A percentile compares a stretch with the other conserved stretches of the same genome.
These are phyloP conservation scores for Pseudomyrmex sp. DNA, from an alignment of 1,140 invertebrate species.

Conservation along the genomic window DNA sequence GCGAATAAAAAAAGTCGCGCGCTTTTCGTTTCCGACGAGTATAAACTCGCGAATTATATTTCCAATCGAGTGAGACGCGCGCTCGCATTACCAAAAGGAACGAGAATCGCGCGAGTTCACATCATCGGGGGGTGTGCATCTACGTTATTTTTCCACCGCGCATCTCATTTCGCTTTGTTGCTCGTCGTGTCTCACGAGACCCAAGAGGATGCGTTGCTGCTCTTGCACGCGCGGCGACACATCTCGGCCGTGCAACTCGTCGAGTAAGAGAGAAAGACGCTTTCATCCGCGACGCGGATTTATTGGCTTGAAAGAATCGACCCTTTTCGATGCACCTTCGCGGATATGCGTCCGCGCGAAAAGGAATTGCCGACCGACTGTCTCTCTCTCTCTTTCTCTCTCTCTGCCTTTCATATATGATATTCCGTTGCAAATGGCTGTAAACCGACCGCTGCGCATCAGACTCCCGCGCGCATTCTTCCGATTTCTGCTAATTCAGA, in stretches of 20 bases:
- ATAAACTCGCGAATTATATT: not conserved
- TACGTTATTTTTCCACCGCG: slow-evolving; percentile 21
- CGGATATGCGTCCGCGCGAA: slow-evolving; percentile 29
- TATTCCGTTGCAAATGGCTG: slow-evolving; percentile 40
- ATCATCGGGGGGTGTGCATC: not conserved
- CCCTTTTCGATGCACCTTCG: slow-evolving; percentile 58
- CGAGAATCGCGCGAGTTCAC: not conserved
- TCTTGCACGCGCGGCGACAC: slow-evolving; percentile 14
- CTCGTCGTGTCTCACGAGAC: slow-evolving; percentile 17
- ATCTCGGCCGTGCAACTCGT: not conserved
- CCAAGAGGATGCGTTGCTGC: not conserved
- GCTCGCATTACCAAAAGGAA: slow-evolving; percentile 30
- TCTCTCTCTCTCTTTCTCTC: not conserved
- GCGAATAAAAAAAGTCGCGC: no score
- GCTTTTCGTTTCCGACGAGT: not conserved
- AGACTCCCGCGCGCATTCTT: slow-evolving; percentile 22
- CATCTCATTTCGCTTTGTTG: slow-evolving; percentile 58
- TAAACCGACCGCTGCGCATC: not conserved
- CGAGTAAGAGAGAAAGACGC: slow-evolving; percentile 42
- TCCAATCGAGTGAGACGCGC: not conserved
- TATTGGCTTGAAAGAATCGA: slow-evolving; percentile 67
- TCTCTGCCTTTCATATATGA: slow-evolving; percentile 47
- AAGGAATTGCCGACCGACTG: not conserved
- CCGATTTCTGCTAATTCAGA: slow-evolving; percentile 60
- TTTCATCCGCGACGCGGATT: slow-evolving; percentile 68